These are phyloP conservation scores for Wiebesia pumilae DNA, from an alignment of 1,140 invertebrate species.

Conservation along the genomic window DNA sequence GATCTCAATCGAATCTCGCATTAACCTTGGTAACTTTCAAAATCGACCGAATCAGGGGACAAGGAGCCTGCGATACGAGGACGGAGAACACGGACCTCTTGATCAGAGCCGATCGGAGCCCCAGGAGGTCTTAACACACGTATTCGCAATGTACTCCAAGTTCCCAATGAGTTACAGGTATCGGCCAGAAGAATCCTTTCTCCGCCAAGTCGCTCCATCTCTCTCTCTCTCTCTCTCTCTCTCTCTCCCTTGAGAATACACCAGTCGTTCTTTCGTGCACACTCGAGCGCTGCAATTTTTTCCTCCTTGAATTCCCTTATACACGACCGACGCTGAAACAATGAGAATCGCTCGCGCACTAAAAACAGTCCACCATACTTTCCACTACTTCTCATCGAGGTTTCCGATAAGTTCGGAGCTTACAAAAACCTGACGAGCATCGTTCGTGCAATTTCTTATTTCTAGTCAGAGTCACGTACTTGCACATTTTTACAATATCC, in stretches of 20 bases:
- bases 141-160: not conserved
- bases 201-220: not conserved
- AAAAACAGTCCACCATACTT: not conserved
- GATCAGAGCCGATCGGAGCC: not conserved
- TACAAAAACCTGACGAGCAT: not conserved
- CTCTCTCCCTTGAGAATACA: not conserved
- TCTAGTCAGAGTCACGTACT: slow-evolving; percentile 13
- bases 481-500: not conserved
- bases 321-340: not conserved
- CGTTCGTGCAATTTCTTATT: not conserved
- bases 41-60: not conserved
- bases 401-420: slow-evolving; percentile 16
- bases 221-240: not conserved
- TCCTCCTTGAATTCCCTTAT: not conserved
- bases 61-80: not conserved
- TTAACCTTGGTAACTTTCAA: not conserved
- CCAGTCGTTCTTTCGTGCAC: not conserved
- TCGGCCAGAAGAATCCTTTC: not conserved
- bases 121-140: not conserved
- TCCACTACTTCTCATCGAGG: not conserved
- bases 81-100: not conserved
- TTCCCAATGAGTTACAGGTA: not conserved
- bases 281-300: not conserved
- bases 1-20: not conserved
- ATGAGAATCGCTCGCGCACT: not conserved